Percentiles rank a stretch among this genome's conserved stretches.
Evolutionary conservation across 2,888 invertebrate genomes (phyloP).

Genomic region (Melanophora roralis): DNA sequence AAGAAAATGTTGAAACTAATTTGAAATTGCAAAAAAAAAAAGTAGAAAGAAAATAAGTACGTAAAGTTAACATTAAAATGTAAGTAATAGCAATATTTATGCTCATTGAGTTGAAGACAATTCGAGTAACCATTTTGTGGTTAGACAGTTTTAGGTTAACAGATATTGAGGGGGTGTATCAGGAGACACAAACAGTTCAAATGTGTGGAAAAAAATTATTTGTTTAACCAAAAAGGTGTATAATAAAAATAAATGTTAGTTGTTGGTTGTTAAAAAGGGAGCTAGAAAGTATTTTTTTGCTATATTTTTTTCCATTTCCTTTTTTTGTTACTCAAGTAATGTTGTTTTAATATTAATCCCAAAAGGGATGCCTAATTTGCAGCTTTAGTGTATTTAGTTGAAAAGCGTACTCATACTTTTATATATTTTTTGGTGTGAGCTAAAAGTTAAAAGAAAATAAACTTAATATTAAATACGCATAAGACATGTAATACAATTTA

Average conservation of each 20-base stretch:
- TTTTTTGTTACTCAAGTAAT: slow-evolving; percentile 16
- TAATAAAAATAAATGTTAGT: slow-evolving; percentile 78
- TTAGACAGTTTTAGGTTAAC: slow-evolving; percentile 31
- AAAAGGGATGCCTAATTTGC: slow-evolving; percentile 69
- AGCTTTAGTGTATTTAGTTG: slow-evolving; percentile 61
- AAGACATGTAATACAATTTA: slow-evolving; percentile 51
- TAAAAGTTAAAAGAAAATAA: slow-evolving; percentile 14
- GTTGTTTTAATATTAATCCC: slow-evolving; percentile 65
- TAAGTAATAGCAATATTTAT: slow-evolving; percentile 51
- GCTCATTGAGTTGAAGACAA: slow-evolving; percentile 45
- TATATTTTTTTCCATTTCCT: background rate
- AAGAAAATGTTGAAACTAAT: slow-evolving; percentile 63
- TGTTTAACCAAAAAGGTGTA: slow-evolving; percentile 70
- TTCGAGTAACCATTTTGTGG: slow-evolving; percentile 26
- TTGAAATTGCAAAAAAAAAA: slow-evolving; percentile 55
- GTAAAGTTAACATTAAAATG: slow-evolving; percentile 55
- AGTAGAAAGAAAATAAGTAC: slow-evolving; percentile 6
- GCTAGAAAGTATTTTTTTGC: slow-evolving; percentile 38
- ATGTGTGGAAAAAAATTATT: slow-evolving; percentile 27
- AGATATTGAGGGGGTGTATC: slow-evolving; percentile 33
- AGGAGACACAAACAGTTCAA: slow-evolving; percentile 4
- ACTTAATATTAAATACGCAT: slow-evolving; percentile 54
- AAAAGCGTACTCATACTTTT: slow-evolving; percentile 3
- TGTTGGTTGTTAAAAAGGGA: slow-evolving; percentile 70
- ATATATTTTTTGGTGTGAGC: too few relatives aligned